Evolutionary conservation across 2,113 vertebrate species (phyloP), one percentile per base, ranked within the genome.

Genomic region (Ceyx melanurus): DNA sequence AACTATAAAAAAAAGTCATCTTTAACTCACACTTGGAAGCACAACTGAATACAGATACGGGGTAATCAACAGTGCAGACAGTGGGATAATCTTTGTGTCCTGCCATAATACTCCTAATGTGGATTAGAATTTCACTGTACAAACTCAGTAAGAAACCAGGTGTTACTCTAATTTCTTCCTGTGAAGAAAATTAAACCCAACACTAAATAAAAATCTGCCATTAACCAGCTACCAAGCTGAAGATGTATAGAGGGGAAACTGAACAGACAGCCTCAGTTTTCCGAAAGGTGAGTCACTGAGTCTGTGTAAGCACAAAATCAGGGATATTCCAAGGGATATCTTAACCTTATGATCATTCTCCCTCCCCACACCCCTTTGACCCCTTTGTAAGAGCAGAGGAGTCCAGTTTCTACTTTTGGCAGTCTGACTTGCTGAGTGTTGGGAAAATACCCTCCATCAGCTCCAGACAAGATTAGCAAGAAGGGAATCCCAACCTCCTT

Each of bases 31-130:
- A 26, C 11, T 3, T 61, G 62, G 72, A 76, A 91, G 83, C 48
- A 75, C 1, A 1, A 35, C 11, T 66, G 51, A 73, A 48, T 64
- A 53, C 20, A n/a, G 1, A 60, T 1, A 43, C 1, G 2, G 7
- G 20, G 15, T 18, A 58, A 77, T 21, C n/a, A 72, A 12, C n/a
- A 57, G 45, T 2, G 22, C 17, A 58, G 42, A 50, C 50, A 61
- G 22, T 10, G 22, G 31, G 22, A 62, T 19, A 53, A 53, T 31
- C 46, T 70, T 58, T 86, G 6, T 51, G 67, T 92, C 51, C 53
- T 60, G 70, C 56, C 31, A 37, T 25, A 77, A 29, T 31, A 20
- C 10, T 86, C 21, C 7, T 33, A 25, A 6, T 2, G 13, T 46
- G 74, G n/a, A 22, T 35, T 31, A 81, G 65, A 43, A 83, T 60